These are phyloP conservation scores for Uria aalge DNA, from an alignment of 2,113 vertebrate genomes.

Conservation along the genomic window DNA sequence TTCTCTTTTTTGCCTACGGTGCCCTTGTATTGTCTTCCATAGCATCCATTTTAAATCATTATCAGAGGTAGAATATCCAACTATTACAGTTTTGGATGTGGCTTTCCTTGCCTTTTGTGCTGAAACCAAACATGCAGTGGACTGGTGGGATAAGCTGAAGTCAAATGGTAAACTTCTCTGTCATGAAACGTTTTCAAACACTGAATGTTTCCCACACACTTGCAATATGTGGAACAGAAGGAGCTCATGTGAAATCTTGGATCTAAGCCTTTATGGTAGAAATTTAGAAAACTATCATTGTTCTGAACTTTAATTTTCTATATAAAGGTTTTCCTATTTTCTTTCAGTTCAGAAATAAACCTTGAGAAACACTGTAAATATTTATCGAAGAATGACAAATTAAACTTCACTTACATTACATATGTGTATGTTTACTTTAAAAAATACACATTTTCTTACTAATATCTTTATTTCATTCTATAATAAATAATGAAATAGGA, in stretches of 20 bases:
- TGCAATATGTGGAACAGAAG: neutral
- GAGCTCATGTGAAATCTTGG: neutral
- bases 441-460: neutral
- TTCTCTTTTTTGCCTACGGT: neutral
- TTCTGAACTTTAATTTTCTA: neutral
- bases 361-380: neutral
- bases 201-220: neutral
- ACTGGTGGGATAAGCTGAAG: neutral
- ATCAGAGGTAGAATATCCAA: neutral
- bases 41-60: neutral
- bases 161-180: neutral
- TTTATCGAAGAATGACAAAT: neutral
- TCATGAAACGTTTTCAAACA: neutral
- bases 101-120: neutral
- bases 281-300: neutral
- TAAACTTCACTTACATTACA: neutral
- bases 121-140: neutral
- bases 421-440: neutral
- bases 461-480: neutral
- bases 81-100: neutral
- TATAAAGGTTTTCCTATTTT: neutral
- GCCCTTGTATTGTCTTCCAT: fast-evolving
- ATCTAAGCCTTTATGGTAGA: neutral
- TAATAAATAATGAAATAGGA: neutral
- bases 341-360: neutral